These are phyloP conservation scores for Aurelia sp. DNA, from an alignment of 30 jellyfish, hydroid and myxozoan species.

Conservation along the genomic window DNA sequence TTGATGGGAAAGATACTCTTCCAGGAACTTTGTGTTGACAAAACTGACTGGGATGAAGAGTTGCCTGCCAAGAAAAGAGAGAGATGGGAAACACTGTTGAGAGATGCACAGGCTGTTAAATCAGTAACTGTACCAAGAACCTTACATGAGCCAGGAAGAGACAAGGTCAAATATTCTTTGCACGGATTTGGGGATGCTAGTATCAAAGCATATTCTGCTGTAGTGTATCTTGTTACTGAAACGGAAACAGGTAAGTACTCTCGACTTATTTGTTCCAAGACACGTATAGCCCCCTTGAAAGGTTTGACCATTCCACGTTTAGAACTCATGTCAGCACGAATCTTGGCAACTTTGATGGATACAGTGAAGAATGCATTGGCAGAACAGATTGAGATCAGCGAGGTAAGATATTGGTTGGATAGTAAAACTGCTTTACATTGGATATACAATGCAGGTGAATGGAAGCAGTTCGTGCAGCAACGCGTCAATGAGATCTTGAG, in stretches of 20 bases:
- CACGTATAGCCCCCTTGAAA: too few relatives aligned
- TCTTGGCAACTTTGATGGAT: constrained; percentile 28
- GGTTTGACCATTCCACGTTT: constrained; percentile 27
- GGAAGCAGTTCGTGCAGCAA: constrained; percentile 53
- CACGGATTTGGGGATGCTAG: constrained; percentile 57
- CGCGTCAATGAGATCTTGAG: constrained; percentile 41
- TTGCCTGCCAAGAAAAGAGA: neutral
- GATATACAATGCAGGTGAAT: constrained; percentile 22
- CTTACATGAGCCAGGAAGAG: neutral
- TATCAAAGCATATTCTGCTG: too few relatives aligned
- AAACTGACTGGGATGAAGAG: constrained; percentile 19
- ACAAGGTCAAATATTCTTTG: neutral
- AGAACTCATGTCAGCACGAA: constrained; percentile 46
- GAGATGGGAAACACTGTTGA: constrained; percentile 22
- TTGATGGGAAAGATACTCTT: constrained; percentile 9
- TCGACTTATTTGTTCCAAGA: too few relatives aligned
- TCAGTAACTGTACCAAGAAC: neutral
- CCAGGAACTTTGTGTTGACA: constrained; percentile 25
- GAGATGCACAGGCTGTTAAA: neutral
- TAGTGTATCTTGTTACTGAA: too few relatives aligned
- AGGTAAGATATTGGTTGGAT: constrained; percentile 33
- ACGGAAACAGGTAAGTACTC: too few relatives aligned
- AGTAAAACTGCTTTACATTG: constrained; percentile 43
- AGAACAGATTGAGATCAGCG: neutral
- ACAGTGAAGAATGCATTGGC: constrained; percentile 26